A percentile compares a stretch with the other conserved stretches of the same genome.
Conservation (phyloP, 2,797 vertebrate genomes). For the Semaprochilodus insignis region DNA sequence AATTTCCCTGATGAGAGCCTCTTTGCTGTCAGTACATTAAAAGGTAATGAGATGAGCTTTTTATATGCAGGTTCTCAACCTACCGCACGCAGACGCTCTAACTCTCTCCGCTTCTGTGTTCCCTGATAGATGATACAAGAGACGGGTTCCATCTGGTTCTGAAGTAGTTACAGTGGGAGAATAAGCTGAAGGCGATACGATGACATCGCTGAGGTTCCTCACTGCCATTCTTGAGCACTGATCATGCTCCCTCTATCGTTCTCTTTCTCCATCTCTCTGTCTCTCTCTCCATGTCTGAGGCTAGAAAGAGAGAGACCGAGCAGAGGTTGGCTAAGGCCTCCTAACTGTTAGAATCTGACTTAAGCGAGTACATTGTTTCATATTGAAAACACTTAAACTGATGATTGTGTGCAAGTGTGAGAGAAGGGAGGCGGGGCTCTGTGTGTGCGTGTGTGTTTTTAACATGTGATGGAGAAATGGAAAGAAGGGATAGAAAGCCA, state of each 20-base stretch:
- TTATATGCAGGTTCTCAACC: neutral
- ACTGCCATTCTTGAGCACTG: constrained; percentile 56
- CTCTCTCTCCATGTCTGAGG: constrained; percentile 60
- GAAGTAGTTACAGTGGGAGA: constrained; percentile 68
- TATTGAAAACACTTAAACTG: constrained; percentile 83
- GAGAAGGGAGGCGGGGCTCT: constrained; percentile 46
- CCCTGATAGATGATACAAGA: constrained; percentile 79
- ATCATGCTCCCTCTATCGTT: constrained; percentile 66
- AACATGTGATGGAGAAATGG: constrained; percentile 27
- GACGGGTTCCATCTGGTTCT: constrained; percentile 86
- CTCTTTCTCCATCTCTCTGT: constrained; percentile 60
- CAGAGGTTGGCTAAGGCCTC: constrained; percentile 69
- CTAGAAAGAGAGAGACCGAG: constrained; percentile 70
- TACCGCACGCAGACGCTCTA: neutral
- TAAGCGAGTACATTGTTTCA: constrained; percentile 84
- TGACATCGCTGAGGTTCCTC: constrained; percentile 68
- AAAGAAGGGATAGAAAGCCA: constrained; percentile 16
- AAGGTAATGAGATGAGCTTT: constrained; percentile 78
- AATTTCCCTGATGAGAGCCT: constrained; percentile 93
- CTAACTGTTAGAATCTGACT: constrained; percentile 89
- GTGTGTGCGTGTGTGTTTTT: constrained; percentile 58
- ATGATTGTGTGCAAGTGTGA: constrained; percentile 55
- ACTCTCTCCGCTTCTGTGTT: neutral
- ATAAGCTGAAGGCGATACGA: constrained; percentile 71
- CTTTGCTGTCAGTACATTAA: constrained; percentile 89